Evolutionary conservation across 2,888 invertebrate genomes (phyloP), one percentile per base, ranked within the genome.

Genomic region (Ormyrus thymus): DNA sequence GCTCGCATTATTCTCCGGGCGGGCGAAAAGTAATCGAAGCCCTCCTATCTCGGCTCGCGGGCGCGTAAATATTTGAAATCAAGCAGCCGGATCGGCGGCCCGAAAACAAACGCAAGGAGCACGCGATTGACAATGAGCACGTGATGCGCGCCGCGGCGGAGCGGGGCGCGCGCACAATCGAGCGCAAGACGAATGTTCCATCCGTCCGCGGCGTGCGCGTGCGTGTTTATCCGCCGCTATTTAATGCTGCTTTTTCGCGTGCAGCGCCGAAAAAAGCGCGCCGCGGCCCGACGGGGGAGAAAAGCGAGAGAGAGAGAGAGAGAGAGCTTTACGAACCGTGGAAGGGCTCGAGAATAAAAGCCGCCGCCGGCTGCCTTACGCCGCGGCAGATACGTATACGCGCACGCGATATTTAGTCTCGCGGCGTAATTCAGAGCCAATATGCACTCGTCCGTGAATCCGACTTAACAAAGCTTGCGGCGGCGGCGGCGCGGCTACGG

Each of bases 51-150:
- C 29, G 55, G 48, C 73, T 69, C 15, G 46, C 43, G 56, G 29
- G 29, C 69, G 64, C 79, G 71, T 71, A 79, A 71, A 79, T 79
- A 79, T 79, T 75, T 79, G 71, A 79, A 75, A 76, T 76, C 55
- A 29, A 55, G 46, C 9, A 9, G 10, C 13, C 62, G 11, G 15
- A 66, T 64, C 73, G 72, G 7, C 15, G 9, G 11, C 7, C n/a
- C 56, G n/a, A 71, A 69, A 51, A 65, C 58, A 61, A 68, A 70
- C 64, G 68, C 46, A 70, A 53, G 58, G 61, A 51, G 58, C 62
- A 70, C 69, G 68, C 79, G 55, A 65, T 58, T 43, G 70, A 45
- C 65, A 65, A 55, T 61, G 29, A 75, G 45, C 61, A 58, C 46
- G 50, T 7, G 4, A 29, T 4, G 29, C 4, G 4, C 29, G 0